Evolutionary conservation across 2,888 invertebrate genomes (phyloP).

Genomic region (Chaetogeoica ovagalla): DNA sequence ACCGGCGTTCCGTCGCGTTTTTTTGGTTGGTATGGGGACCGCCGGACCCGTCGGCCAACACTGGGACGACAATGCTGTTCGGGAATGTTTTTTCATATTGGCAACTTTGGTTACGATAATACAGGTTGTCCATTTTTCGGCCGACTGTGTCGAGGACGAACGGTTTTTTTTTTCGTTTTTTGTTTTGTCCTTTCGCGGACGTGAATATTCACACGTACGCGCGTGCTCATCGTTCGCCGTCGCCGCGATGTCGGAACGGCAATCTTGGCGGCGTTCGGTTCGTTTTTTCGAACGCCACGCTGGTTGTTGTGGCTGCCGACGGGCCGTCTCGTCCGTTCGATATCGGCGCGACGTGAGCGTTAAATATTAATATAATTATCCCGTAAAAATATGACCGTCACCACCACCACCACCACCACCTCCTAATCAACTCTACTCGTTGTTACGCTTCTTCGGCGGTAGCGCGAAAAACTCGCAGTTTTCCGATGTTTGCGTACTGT

Average conservation of each 20-base stretch:
- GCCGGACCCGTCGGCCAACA: slow-evolving; percentile 43
- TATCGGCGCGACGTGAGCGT: neutral
- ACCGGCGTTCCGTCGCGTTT: slow-evolving; percentile 2
- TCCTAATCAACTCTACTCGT: too few relatives aligned
- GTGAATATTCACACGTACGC: too few relatives aligned
- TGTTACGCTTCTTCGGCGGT: too few relatives aligned
- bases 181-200: neutral
- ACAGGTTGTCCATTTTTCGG: slow-evolving; percentile 52
- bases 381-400: too few relatives aligned
- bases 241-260: too few relatives aligned
- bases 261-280: too few relatives aligned
- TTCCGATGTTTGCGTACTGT: too few relatives aligned
- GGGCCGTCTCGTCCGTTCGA: neutral
- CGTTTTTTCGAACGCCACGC: too few relatives aligned
- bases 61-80: slow-evolving; percentile 50
- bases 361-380: too few relatives aligned
- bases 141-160: slow-evolving; percentile 5
- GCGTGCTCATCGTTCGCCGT: neutral
- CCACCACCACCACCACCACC: too few relatives aligned
- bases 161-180: slow-evolving; percentile 8
- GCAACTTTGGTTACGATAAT: slow-evolving; percentile 47
- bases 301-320: neutral
- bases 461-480: too few relatives aligned
- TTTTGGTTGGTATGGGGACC: slow-evolving; percentile 52
- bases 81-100: slow-evolving; percentile 52